Evolutionary conservation across 2,888 invertebrate genomes (phyloP).

Genomic region (Lamproptera curius): DNA sequence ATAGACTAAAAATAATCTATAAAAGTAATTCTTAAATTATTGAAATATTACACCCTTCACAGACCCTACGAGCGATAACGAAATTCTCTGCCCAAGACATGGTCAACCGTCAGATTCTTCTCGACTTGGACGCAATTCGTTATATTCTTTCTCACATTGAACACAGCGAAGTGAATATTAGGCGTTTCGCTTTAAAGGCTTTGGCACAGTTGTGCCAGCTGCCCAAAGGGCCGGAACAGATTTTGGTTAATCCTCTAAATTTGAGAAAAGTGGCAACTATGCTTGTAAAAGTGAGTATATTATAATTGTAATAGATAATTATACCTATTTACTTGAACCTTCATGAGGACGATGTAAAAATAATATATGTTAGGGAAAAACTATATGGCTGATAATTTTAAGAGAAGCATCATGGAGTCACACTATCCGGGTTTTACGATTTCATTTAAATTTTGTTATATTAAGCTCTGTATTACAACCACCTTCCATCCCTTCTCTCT

Average conservation of each 20-base stretch:
- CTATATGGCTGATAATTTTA: no score
- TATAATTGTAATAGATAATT: no score
- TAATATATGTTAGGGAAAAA: no score
- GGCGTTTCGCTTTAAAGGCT: slow-evolving; percentile 72
- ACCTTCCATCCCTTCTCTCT: no score
- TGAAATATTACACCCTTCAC: neutral
- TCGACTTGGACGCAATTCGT: slow-evolving; percentile 49
- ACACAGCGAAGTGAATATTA: slow-evolving; percentile 56
- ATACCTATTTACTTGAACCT: no score
- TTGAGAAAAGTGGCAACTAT: slow-evolving; percentile 59
- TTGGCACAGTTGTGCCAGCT: slow-evolving; percentile 71
- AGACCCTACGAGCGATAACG: slow-evolving; percentile 68
- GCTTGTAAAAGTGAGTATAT: slow-evolving; percentile 53
- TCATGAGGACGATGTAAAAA: no score
- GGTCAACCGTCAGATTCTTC: slow-evolving; percentile 52
- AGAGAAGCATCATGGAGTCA: no score
- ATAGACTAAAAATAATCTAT: no score
- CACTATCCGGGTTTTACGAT: no score
- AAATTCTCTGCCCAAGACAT: slow-evolving; percentile 65
- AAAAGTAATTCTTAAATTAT: no score
- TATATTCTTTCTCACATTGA: slow-evolving; percentile 59
- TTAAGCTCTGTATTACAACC: no score
- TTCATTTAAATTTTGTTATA: no score
- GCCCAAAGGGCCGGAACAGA: slow-evolving; percentile 62
- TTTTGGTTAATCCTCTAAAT: slow-evolving; percentile 53